Conservation (phyloP, 2,797 vertebrate genomes). For the Melanotaenia nigrans region DNA sequence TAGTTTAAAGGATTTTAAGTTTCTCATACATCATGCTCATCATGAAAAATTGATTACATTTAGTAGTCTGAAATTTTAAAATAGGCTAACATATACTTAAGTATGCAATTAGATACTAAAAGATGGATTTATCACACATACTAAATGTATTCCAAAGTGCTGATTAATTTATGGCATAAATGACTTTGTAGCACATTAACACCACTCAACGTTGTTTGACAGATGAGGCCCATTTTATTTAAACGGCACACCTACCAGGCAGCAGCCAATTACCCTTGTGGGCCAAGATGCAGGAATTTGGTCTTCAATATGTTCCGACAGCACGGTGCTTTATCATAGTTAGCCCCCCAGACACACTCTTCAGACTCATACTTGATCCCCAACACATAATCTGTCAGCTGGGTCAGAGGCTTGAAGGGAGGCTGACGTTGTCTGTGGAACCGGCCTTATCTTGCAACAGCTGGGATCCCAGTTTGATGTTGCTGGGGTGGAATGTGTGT, state of each 20-base stretch:
- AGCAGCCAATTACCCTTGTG: slow-evolving; percentile 73
- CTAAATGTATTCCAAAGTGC: slow-evolving; percentile 33
- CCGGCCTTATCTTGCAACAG: slow-evolving; percentile 48
- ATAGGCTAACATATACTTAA: slow-evolving; percentile 17
- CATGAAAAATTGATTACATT: background rate
- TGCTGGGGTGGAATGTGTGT: slow-evolving; percentile 24
- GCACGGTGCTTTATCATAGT: slow-evolving; percentile 71
- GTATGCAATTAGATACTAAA: slow-evolving; percentile 19
- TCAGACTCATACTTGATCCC: slow-evolving; percentile 73
- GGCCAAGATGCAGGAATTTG: slow-evolving; percentile 52
- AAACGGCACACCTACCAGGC: slow-evolving; percentile 71
- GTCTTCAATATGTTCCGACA: slow-evolving; percentile 70
- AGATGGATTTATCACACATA: slow-evolving; percentile 25
- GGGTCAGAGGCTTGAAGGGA: slow-evolving; percentile 47
- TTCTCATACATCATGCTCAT: slow-evolving; percentile 1
- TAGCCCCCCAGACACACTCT: slow-evolving; percentile 73
- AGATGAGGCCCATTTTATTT: slow-evolving; percentile 74
- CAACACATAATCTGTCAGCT: slow-evolving; percentile 73
- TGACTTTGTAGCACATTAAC: slow-evolving; percentile 52
- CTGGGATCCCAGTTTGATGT: slow-evolving; percentile 44
- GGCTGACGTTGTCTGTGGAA: slow-evolving; percentile 53
- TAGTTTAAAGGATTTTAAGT: background rate
- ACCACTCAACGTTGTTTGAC: slow-evolving; percentile 54
- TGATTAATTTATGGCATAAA: slow-evolving; percentile 44
- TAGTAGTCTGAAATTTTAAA: background rate